These are phyloP conservation scores for Drosophila longiperda DNA, from an alignment of 2,888 invertebrate genomes.

Conservation along the genomic window DNA sequence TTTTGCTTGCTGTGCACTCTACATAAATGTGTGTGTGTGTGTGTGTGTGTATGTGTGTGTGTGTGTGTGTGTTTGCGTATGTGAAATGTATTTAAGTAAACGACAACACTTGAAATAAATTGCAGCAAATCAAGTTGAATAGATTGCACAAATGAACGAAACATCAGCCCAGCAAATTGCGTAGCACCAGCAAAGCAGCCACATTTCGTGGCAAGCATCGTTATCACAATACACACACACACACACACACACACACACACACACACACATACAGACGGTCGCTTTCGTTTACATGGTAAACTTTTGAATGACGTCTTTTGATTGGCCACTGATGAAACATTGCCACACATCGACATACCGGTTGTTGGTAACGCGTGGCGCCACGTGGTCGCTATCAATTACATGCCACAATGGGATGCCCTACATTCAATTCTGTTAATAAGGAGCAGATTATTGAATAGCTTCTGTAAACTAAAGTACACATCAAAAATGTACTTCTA, in stretches of 20 bases:
- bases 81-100: conserved; percentile 75
- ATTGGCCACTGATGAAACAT: conserved; percentile 52
- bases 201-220: conserved; percentile 39
- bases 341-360: conserved; percentile 16
- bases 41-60: conserved; percentile 2
- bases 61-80: conserved; percentile 20
- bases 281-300: conserved; percentile 39
- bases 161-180: conserved; percentile 59
- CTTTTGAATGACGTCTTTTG: conserved; percentile 49
- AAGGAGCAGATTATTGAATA: not conserved
- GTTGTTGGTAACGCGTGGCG: conserved; percentile 30
- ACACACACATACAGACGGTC: not conserved
- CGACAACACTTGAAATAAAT: conserved; percentile 81
- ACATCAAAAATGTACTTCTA: not conserved
- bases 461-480: not conserved
- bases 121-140: conserved; percentile 82
- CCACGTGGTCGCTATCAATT: conserved; percentile 52
- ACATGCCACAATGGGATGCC: conserved; percentile 42
- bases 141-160: conserved; percentile 74
- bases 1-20: conserved; percentile 65
- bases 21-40: conserved; percentile 20
- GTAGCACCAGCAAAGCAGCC: conserved; percentile 38
- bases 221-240: conserved; percentile 29
- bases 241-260: conserved; percentile 17
- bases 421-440: not conserved